Evolutionary conservation across 2,113 vertebrate species (phyloP), one percentile per base, ranked within the genome.

Genomic region (Otocyon megalotis): DNA sequence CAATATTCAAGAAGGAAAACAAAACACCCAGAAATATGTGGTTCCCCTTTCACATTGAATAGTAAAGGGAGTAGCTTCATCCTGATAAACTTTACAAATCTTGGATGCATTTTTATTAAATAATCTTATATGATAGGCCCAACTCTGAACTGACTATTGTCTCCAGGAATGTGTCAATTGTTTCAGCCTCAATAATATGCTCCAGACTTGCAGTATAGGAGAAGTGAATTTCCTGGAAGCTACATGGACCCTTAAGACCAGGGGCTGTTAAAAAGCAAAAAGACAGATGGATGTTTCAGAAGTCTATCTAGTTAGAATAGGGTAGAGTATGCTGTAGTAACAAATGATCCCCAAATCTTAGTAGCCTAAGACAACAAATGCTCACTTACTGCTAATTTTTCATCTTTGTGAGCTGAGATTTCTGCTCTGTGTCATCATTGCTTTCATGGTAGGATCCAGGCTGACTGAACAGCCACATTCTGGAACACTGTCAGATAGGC

Each of bases 61-160:
- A 65, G 43, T 24, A 88, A 62, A 54, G 37, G n/a, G 93, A 94
- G 17, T 15, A 71, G 26, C 19, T 58, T 15, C 3, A 86, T 53
- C 65, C 5, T 6, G 48, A 71, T 0, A 1, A 13, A 56, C 2
- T 35, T 84, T 54, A 43, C 5, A 74, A 77, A 67, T 67, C 22
- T 54, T 4, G 92, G 72, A 28, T 37, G 48, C 19, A 88, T 90
- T 97, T 84, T 92, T 19, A 93, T 60, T 86, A 65, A 35, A 62
- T 2, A 15, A 69, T 71, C 11, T 60, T 90, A 35, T 2, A 69
- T 43, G 22, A 54, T 35, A 56, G 20, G 50, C 13, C 32, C 16
- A 93, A 54, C 2, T 8, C 6, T 67, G 8, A 54, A 76, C 30
- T 22, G 16, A 53, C 30, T n/a, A 53, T 43, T 88, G 9, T 83